phyloP scores from a whole-genome alignment of 2,888 invertebrate genomes.

The Parochlus steinenii region DNA sequence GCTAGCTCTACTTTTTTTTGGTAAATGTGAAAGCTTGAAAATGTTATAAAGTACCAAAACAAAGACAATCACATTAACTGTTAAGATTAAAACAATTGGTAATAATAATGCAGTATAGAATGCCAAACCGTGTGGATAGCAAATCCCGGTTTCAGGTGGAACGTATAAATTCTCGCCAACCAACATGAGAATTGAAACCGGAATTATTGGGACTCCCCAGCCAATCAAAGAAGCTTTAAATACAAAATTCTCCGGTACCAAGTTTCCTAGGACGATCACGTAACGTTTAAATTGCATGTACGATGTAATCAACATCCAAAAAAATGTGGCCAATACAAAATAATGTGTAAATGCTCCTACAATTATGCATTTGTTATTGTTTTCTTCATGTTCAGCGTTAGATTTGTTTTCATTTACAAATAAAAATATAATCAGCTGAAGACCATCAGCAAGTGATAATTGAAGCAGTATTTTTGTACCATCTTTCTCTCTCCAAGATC shows the following conservation, averaged over 20 bases:
- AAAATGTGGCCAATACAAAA: constrained; percentile 46
- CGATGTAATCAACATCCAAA: constrained; percentile 57
- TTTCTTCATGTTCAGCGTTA: constrained; percentile 21
- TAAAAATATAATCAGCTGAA: constrained; percentile 34
- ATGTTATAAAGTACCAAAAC: constrained; percentile 37
- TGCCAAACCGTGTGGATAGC: constrained; percentile 37
- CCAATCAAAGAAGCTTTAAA: constrained; percentile 42
- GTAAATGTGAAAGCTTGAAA: too few relatives aligned
- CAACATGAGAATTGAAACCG: constrained; percentile 32
- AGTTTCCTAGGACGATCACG: constrained; percentile 44
- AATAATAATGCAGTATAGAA: constrained; percentile 34
- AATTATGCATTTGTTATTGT: constrained; percentile 33
- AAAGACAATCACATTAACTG: constrained; percentile 37
- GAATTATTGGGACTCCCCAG: constrained; percentile 42
- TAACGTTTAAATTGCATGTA: constrained; percentile 49
- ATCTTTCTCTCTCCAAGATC: constrained; percentile 41
- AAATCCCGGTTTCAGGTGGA: constrained; percentile 27
- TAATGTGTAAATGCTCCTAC: constrained; percentile 49
- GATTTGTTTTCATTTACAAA: constrained; percentile 22
- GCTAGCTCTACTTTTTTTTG: too few relatives aligned
- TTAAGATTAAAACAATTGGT: constrained; percentile 35
- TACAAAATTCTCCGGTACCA: constrained; percentile 40
- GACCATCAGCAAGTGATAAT: constrained; percentile 41
- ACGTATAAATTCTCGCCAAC: constrained; percentile 34
- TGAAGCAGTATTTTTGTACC: constrained; percentile 49